These are phyloP conservation scores for Pomatorhinus ruficollis DNA, from an alignment of 2,113 vertebrate species.

Conservation along the genomic window DNA sequence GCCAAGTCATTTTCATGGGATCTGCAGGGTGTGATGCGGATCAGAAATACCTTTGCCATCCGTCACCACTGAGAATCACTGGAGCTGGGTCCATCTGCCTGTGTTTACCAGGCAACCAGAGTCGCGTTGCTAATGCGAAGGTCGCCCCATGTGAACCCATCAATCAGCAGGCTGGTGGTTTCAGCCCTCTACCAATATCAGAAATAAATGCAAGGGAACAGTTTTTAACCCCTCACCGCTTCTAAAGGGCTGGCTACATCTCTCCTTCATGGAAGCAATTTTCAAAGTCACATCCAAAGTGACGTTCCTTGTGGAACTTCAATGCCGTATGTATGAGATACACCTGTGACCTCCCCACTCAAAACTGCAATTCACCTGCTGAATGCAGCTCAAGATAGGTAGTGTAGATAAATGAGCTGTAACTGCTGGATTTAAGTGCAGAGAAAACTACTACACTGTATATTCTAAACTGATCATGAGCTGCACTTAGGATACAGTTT, in stretches of 20 bases:
- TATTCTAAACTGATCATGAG: background rate
- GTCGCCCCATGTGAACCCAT: conserved; percentile 85
- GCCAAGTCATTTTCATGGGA: conserved; percentile 80
- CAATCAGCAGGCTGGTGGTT: conserved; percentile 70
- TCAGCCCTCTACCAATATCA: conserved; percentile 22
- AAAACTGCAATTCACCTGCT: background rate
- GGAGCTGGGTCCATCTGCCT: conserved; percentile 78
- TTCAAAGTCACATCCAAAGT: background rate
- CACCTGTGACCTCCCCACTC: background rate
- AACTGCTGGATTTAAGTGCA: background rate
- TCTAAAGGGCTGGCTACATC: background rate
- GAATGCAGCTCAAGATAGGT: background rate
- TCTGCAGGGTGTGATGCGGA: conserved; percentile 68
- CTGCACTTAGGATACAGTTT: background rate
- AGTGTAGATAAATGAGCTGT: background rate
- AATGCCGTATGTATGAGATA: accelerated
- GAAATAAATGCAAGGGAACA: background rate
- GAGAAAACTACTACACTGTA: background rate
- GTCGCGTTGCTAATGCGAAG: conserved; percentile 79
- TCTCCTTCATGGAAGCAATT: background rate
- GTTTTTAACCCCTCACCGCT: conserved; percentile 24
- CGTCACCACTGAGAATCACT: conserved; percentile 76
- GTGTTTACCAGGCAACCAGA: conserved; percentile 88
- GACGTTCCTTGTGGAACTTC: background rate
- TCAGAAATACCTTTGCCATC: conserved; percentile 68